Evolutionary conservation across 2,797 vertebrate genomes (phyloP).

Genomic region (Esox lucius): DNA sequence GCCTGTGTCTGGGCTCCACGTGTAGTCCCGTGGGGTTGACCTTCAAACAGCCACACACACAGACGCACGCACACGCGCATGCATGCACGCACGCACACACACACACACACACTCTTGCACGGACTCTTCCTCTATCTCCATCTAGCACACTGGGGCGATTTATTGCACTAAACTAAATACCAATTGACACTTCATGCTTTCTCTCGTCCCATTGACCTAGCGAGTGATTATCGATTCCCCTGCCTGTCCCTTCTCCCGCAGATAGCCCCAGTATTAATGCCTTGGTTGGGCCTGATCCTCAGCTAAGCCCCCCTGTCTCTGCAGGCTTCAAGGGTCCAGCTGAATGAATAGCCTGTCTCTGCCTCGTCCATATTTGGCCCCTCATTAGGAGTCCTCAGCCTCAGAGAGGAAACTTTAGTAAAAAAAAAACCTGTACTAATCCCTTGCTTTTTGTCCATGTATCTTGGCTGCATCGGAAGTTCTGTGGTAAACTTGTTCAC

Average conservation of each 20-base stretch:
- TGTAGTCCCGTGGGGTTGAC: slow-evolving; percentile 33
- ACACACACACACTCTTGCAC: slow-evolving; percentile 45
- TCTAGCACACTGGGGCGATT: slow-evolving; percentile 56
- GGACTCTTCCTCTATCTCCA: slow-evolving; percentile 38
- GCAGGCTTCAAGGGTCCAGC: slow-evolving; percentile 52
- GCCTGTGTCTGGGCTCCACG: slow-evolving; percentile 35
- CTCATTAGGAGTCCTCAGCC: slow-evolving; percentile 68
- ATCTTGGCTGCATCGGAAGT: slow-evolving; percentile 27
- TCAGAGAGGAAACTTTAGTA: slow-evolving; percentile 29
- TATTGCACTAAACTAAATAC: slow-evolving; percentile 71
- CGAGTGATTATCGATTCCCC: slow-evolving; percentile 70
- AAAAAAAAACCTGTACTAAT: slow-evolving; percentile 14
- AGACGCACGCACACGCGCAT: slow-evolving; percentile 49
- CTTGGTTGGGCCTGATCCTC: slow-evolving; percentile 31
- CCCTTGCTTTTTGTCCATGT: slow-evolving; percentile 28
- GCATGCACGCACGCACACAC: slow-evolving; percentile 48
- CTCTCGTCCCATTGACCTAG: slow-evolving; percentile 69
- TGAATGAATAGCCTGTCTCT: slow-evolving; percentile 70
- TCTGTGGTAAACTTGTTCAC: slow-evolving; percentile 26
- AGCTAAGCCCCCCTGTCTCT: slow-evolving; percentile 39
- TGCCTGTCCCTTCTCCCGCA: slow-evolving; percentile 43
- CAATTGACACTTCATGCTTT: slow-evolving; percentile 73
- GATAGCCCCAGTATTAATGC: slow-evolving; percentile 53
- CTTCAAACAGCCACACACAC: slow-evolving; percentile 39
- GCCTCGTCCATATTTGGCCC: slow-evolving; percentile 67